Evolutionary conservation across 1,140 invertebrate species (phyloP).

Genomic region (Teleogryllus occipitalis): DNA sequence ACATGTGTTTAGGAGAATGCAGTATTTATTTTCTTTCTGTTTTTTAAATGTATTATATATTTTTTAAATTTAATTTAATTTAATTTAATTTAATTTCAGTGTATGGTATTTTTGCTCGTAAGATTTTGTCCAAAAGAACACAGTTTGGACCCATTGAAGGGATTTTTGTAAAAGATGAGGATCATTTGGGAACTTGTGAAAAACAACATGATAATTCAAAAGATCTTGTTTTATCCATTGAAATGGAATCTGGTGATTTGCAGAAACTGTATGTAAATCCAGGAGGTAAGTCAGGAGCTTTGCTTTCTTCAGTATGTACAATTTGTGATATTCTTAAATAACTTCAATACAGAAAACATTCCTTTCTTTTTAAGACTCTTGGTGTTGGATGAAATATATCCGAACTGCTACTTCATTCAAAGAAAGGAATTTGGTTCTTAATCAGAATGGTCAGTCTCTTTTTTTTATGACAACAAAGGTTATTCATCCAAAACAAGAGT

Average conservation of each 20-base stretch:
- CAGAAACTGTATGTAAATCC: constrained; percentile 51
- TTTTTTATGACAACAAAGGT: constrained; percentile 57
- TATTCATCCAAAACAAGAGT: constrained; percentile 54
- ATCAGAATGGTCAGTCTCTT: constrained; percentile 54
- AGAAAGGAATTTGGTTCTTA: constrained; percentile 64
- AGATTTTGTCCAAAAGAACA: constrained; percentile 55
- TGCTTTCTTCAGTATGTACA: not conserved
- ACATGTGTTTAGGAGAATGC: not conserved
- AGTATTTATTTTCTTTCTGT: not conserved
- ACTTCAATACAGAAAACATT: not conserved
- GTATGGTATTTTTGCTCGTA: constrained; percentile 62
- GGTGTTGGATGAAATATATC: constrained; percentile 81
- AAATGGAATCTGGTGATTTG: constrained; percentile 39
- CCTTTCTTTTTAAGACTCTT: constrained; percentile 39
- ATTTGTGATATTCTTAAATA: not conserved
- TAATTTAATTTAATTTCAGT: constrained; percentile 33
- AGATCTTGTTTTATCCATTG: constrained; percentile 34
- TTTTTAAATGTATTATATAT: no score
- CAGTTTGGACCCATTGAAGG: constrained; percentile 75
- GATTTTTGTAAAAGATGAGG: constrained; percentile 35
- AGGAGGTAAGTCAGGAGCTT: constrained; percentile 44
- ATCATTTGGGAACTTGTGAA: not conserved
- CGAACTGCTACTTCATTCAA: constrained; percentile 49
- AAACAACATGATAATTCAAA: not conserved
- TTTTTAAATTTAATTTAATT: no score